Evolutionary conservation across 2,888 invertebrate species (phyloP).

Genomic region (Platypus cylindrus): DNA sequence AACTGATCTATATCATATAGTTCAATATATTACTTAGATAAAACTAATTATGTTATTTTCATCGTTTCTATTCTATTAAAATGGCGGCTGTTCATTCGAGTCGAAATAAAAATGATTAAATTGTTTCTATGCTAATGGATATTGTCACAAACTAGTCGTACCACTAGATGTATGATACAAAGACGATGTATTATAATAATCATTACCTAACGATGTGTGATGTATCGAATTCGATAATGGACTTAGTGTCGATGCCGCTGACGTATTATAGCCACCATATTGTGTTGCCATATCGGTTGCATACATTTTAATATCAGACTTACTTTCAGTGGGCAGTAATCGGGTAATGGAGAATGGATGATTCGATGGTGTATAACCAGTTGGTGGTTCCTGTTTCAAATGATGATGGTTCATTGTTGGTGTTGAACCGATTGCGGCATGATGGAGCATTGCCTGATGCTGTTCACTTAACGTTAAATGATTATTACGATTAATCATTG

Average conservation of each 20-base stretch:
- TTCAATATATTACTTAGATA: too few species aligned
- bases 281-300: slow-evolving; percentile 54
- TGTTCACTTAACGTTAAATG: slow-evolving; percentile 36
- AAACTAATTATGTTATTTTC: too few species aligned
- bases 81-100: too few species aligned
- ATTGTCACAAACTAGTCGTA: slow-evolving; percentile 85
- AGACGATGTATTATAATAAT: slow-evolving; percentile 75
- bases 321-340: slow-evolving; percentile 76
- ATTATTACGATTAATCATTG: slow-evolving; percentile 52
- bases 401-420: slow-evolving; percentile 46
- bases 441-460: slow-evolving; percentile 37
- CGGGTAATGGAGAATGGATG: slow-evolving; percentile 93
- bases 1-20: too few species aligned
- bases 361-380: slow-evolving; percentile 61
- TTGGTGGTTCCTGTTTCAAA: slow-evolving; percentile 46
- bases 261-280: slow-evolving; percentile 49
- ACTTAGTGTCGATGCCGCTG: too few species aligned
- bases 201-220: slow-evolving; percentile 43
- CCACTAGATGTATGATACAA: slow-evolving; percentile 58
- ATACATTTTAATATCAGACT: slow-evolving; percentile 87
- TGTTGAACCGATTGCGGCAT: slow-evolving; percentile 20
- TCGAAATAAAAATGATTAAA: too few species aligned
- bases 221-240: slow-evolving; percentile 49
- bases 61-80: too few species aligned
- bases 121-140: slow-evolving; percentile 65